phyloP scores from a whole-genome alignment of 2,113 vertebrate species.

The Cranoglanis bouderius region DNA sequence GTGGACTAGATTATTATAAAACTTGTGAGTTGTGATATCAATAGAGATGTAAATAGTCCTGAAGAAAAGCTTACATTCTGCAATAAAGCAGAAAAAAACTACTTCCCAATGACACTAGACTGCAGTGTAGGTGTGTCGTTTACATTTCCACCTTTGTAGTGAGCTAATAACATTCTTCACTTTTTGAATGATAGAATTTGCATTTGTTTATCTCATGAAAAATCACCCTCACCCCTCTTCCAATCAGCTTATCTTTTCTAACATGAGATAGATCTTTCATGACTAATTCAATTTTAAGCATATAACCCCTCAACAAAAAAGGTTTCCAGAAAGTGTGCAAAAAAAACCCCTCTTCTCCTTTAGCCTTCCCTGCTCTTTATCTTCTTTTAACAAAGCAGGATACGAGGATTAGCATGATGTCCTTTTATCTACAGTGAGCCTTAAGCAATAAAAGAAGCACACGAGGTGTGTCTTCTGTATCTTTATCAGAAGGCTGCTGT shows the following conservation, averaged over 20 bases:
- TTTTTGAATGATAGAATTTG: neutral
- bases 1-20: neutral
- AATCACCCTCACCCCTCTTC: neutral
- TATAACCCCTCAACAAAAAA: neutral
- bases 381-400: slow-evolving; percentile 20
- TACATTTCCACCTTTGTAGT: neutral
- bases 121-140: neutral
- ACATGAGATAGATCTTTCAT: neutral
- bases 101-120: neutral
- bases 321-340: slow-evolving; percentile 4
- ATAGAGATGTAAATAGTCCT: neutral
- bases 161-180: neutral
- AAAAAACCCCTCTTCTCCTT: neutral
- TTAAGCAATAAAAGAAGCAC: slow-evolving; percentile 14
- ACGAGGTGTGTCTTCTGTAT: slow-evolving; percentile 15
- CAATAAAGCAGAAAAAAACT: neutral
- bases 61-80: neutral
- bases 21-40: neutral
- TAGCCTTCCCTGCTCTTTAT: neutral
- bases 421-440: slow-evolving; percentile 37
- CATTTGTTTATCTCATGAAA: slow-evolving; percentile 8
- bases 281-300: slow-evolving; percentile 24
- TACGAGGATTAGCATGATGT: slow-evolving; percentile 39
- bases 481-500: slow-evolving; percentile 10
- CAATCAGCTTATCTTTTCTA: neutral